These are phyloP conservation scores for Turritopsis dohrnii DNA, from an alignment of 30 jellyfish, hydroid and myxozoan species.

Conservation along the genomic window DNA sequence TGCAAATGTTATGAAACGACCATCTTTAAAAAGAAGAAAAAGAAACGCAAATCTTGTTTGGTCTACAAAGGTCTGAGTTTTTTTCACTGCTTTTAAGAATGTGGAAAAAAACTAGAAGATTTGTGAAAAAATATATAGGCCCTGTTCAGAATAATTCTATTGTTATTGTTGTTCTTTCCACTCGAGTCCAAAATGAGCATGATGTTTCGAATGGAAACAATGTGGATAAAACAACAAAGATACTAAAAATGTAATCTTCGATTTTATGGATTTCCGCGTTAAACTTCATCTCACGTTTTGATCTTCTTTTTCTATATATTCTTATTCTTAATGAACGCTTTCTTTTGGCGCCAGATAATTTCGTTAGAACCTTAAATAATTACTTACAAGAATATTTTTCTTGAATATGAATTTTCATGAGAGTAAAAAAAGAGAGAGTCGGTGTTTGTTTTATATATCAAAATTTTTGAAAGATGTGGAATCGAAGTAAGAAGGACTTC, in stretches of 20 bases:
- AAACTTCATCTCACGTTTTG: background rate
- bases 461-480: background rate
- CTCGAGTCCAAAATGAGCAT: no score
- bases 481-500: no score
- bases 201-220: no score
- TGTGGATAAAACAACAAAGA: background rate
- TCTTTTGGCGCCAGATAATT: background rate
- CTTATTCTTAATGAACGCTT: background rate
- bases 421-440: background rate
- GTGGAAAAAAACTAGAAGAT: no score
- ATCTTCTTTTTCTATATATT: background rate
- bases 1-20: no score
- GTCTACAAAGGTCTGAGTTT: no score
- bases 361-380: background rate
- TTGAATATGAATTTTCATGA: background rate
- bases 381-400: background rate
- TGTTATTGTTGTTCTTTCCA: no score
- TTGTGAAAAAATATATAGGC: no score
- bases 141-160: no score
- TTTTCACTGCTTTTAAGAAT: no score
- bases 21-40: no score
- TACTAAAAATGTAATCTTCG: background rate
- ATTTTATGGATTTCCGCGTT: background rate
- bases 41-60: no score
- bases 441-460: background rate